Evolutionary conservation across 2,113 vertebrate genomes (phyloP).

Genomic region (Notechis scutatus): DNA sequence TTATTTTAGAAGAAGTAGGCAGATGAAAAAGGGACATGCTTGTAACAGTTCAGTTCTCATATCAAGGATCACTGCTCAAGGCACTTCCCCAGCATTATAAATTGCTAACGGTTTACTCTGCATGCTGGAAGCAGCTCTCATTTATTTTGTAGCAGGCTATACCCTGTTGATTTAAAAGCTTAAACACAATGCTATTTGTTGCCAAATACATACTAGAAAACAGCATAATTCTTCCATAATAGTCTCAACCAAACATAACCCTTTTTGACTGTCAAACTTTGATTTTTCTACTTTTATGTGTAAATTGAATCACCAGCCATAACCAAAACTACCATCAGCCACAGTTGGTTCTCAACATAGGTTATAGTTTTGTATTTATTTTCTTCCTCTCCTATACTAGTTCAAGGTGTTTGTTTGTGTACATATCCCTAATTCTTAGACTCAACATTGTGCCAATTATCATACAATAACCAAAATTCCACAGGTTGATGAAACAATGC

Average conservation of each 20-base stretch:
- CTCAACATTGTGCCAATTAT: background rate
- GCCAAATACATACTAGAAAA: background rate
- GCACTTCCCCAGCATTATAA: background rate
- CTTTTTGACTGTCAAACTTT: background rate
- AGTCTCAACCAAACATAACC: background rate
- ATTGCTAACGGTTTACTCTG: background rate
- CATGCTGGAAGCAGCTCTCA: background rate
- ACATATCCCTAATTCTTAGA: background rate
- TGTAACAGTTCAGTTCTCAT: background rate
- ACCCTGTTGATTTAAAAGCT: background rate
- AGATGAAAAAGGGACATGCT: slow-evolving; percentile 11
- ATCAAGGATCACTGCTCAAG: background rate
- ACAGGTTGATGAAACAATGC: background rate
- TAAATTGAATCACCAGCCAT: background rate
- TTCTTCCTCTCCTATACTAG: background rate
- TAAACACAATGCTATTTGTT: background rate
- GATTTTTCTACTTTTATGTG: background rate
- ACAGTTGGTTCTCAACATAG: background rate
- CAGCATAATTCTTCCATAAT: background rate
- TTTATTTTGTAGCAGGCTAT: background rate
- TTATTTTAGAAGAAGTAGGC: slow-evolving; percentile 28
- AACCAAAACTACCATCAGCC: background rate
- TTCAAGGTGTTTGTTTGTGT: background rate
- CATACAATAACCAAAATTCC: background rate
- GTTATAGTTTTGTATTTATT: background rate